Base-by-base conservation (phyloP, 2,113 vertebrate species). In the Leiothrix lutea region DNA sequence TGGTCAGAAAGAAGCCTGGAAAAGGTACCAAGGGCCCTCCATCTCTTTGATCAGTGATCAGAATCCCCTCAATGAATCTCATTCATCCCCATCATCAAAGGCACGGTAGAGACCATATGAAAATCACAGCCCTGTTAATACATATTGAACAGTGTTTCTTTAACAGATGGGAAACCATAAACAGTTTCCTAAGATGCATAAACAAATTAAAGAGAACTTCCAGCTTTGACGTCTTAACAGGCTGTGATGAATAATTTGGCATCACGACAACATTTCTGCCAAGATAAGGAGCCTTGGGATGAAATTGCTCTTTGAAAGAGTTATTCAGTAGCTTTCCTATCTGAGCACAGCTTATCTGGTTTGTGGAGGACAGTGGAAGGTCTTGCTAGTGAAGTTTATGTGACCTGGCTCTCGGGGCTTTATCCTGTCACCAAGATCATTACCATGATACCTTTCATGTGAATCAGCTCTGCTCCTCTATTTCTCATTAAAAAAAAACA, bases 141-240 rank as follows among this genome's bases (percentile, higher is more conserved):
- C 16, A 2, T 40, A 21, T 25, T 65, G 26, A 74, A 71, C 29
- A 71, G n/a, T 5, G 33, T 35, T 95, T 78, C 62, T 75, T 69
- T 62, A 87, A 50, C 75, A 86, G 53, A 75, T 85, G 48, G 86
- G 91, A 92, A 94, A 87, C 36, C 21, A 89, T 72, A 84, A 96
- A 72, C 77, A 56, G 66, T 80, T 91, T 89, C 83, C 73, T 58
- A 62, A 91, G 77, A 82, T 33, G 22, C 35, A 74, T 72, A 86
- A 93, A 94, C 72, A 91, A 96, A 81, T 87, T n/a, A 64, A 54
- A 84, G 66, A 78, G 77, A 58, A 72, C 40, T 86, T 89, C 65
- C 86, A 94, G 62, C 74, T 87, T 29, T 93, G 91, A 82, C 73
- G 31, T 89, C 38, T 82, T 91, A 87, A 87, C 83, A 77, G 80